phyloP scores from a whole-genome alignment of 2,888 invertebrate genomes.

The Xiphydria camelus region DNA sequence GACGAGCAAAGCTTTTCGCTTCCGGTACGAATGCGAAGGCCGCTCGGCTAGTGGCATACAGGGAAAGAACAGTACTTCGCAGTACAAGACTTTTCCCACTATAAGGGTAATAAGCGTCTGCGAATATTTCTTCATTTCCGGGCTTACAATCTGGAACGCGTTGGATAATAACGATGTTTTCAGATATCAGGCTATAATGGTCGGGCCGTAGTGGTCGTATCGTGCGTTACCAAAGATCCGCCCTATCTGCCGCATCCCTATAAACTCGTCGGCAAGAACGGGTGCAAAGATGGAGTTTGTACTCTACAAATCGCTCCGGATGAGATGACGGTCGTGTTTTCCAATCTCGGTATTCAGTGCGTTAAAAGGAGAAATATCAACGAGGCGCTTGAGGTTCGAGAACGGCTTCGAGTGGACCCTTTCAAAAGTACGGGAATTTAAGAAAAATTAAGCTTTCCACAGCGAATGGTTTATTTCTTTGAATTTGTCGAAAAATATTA shows the following conservation, averaged over 20 bases:
- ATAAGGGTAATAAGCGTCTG: no score
- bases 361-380: constrained; percentile 94
- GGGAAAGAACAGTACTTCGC: constrained; percentile 82
- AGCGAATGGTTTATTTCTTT: not conserved
- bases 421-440: constrained; percentile 76
- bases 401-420: constrained; percentile 89
- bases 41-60: constrained; percentile 95
- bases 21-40: constrained; percentile 95
- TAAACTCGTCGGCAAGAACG: constrained; percentile 92
- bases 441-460: not conserved
- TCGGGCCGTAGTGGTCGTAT: constrained; percentile 88
- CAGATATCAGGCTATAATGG: constrained; percentile 79
- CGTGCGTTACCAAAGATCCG: constrained; percentile 90
- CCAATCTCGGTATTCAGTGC: constrained; percentile 95
- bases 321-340: constrained; percentile 79
- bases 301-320: constrained; percentile 78
- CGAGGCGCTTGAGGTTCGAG: constrained; percentile 76
- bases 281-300: constrained; percentile 90
- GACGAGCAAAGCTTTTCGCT: constrained; percentile 85
- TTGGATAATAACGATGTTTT: constrained; percentile 8
- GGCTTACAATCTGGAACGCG: not conserved
- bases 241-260: constrained; percentile 89
- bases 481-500: not conserved
- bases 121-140: constrained; percentile 22
- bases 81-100: constrained; percentile 90